A percentile compares a stretch with the other conserved stretches of the same genome.
Conservation (phyloP, 2,113 vertebrate species). For the Colaptes auratus region DNA sequence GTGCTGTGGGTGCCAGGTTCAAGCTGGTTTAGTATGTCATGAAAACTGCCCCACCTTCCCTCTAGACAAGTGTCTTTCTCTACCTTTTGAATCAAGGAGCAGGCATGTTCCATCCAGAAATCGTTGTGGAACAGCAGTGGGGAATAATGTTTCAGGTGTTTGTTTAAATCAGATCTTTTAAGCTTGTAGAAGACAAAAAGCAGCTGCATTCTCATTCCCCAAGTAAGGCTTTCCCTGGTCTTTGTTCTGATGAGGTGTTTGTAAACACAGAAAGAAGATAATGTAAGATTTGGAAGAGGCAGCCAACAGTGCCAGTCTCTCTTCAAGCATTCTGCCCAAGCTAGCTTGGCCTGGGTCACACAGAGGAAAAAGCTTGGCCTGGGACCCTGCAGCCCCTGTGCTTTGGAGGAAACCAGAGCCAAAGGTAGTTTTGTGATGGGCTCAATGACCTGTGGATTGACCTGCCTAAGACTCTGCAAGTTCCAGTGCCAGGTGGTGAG, state of each 20-base stretch:
- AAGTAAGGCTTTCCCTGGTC: not conserved
- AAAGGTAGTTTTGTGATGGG: not conserved
- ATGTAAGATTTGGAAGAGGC: not conserved
- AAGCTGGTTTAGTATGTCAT: not conserved
- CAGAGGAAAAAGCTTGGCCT: not conserved
- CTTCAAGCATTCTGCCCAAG: not conserved
- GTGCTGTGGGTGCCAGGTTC: not conserved
- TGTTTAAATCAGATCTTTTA: not conserved
- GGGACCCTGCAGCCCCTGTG: not conserved
- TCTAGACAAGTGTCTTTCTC: not conserved
- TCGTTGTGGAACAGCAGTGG: not conserved
- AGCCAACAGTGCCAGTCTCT: not conserved
- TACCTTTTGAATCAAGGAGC: not conserved
- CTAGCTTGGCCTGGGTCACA: fast-evolving
- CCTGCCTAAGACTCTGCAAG: not conserved
- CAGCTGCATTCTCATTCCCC: not conserved
- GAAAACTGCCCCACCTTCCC: not conserved
- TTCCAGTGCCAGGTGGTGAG: not conserved
- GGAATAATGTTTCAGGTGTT: not conserved
- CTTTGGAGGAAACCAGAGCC: not conserved
- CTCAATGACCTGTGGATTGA: not conserved
- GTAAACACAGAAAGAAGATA: not conserved
- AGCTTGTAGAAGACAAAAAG: not conserved
- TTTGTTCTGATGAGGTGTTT: not conserved
- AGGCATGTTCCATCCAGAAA: not conserved